Base-by-base conservation (phyloP, 2,888 invertebrate genomes). In the Agriotes lineatus region DNA sequence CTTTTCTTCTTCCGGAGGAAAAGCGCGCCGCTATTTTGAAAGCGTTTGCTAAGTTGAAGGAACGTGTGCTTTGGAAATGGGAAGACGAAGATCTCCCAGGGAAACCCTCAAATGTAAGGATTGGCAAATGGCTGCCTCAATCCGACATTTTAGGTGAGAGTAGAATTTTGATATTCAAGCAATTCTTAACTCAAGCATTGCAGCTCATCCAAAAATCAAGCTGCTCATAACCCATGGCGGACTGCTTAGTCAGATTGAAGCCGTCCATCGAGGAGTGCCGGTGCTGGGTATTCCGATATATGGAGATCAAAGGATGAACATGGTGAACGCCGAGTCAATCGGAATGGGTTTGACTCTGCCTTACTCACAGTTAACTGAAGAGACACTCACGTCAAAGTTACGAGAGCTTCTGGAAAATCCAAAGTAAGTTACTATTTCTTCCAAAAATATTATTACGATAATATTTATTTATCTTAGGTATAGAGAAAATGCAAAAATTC, bases 1-100 rank as follows among this genome's bases (percentile, higher is more conserved):
- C 88, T 68, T 82, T 85, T 4, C 85, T 88, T 70, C 25, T 25
- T 25, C 25, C 25, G 25, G 7, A 3, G 7, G 25, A 25, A 5
- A 25, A 25, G 7, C 25, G 25, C 7, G 7, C 4, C 3, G 25
- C 25, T 5, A 25, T 25, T 25, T 7, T 25, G 7, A 7, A 7
- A 3, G 25, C 25, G 7, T 25, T 25, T 7, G 3, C 25, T 5
- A 25, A 25, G 7, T 25, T 25, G 7, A 25, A 25, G 7, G 4
- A 25, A 25, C 3, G 7, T 3, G 7, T 25, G 25, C 25, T 25
- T 7, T 25, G 7, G 25, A 25, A 25, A 25, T 25, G 3, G 3
- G 25, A 25, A 25, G 7, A 25, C 25, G 66, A 69, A 2, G 12
- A 10, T 3, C 18, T 66, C 14, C 50, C 50, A 0, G 50, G 30